Evolutionary conservation across 2,888 invertebrate species (phyloP), one percentile per base, ranked within the genome.

Genomic region (Apamea monoglypha): DNA sequence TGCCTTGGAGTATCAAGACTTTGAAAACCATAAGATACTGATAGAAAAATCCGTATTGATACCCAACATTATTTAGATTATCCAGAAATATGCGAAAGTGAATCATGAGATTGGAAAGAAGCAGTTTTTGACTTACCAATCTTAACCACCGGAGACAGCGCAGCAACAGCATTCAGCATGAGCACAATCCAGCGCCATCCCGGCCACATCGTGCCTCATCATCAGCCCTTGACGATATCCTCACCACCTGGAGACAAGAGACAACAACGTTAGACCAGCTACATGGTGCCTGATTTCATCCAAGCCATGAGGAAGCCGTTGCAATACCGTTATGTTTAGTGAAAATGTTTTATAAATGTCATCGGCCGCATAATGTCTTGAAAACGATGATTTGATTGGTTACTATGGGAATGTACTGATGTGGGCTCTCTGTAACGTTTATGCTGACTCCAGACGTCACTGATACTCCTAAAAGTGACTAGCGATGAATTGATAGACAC

Each of bases 71-170:
- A 4, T 47, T 16, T 47, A 47, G 16, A 47, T 16, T 16, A 47
- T 47, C 4, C 16, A 47, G 16, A 47, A 47, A 16, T 47, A 47
- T 47, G 5, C 47, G 3, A 5, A 47, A 47, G 4, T 5, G 47
- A 47, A 47, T 18, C 50, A 1, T 21, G 32, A 2, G 25, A 32
- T 16, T 25, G 2, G 5, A 53, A 40, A 36, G 6, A 61, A 40
- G 2, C 18, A n/a, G 16, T n/a, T 12, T 25, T 12, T 36, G 2
- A 32, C 75, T 61, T 2, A 78, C 86, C 86, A 72, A 86, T 97
- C 91, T 97, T 97, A 94, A 98, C 97, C 89, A 98, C 97, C 69
- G 98, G 98, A 82, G 97, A 97, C 77, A 97, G 91, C 1, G 97
- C 97, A 79, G 96, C 95, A 66, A 95, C 96, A 81, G 94, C 92